These are phyloP conservation scores for Abramis brama DNA, from an alignment of 2,113 vertebrate genomes.

Conservation along the genomic window DNA sequence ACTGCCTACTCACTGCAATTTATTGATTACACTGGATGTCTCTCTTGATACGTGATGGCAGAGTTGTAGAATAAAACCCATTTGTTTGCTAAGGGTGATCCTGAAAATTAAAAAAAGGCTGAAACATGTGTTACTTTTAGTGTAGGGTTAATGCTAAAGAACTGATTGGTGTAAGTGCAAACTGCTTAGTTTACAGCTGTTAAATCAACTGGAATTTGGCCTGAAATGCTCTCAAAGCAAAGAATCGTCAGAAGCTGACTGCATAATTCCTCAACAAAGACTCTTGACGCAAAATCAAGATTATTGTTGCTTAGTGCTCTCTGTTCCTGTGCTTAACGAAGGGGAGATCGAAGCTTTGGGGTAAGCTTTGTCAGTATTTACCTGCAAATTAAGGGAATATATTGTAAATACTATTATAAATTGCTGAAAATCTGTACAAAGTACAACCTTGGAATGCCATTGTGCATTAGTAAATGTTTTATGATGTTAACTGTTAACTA, in stretches of 20 bases:
- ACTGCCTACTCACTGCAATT: constrained; percentile 5
- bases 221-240: background rate
- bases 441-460: background rate
- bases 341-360: too few species aligned
- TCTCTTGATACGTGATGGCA: too few species aligned
- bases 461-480: background rate
- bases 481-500: background rate
- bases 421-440: background rate
- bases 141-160: background rate
- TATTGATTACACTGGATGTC: constrained; percentile 5
- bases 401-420: background rate
- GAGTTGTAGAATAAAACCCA: too few species aligned
- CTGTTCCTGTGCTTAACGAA: background rate
- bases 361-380: too few species aligned
- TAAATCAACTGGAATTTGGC: background rate
- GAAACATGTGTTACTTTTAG: background rate
- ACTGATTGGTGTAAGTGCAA: background rate
- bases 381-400: background rate
- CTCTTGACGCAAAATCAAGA: constrained; percentile 4
- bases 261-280: constrained; percentile 1
- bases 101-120: background rate
- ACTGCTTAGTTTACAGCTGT: background rate
- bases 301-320: background rate
- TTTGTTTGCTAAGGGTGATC: too few species aligned
- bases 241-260: background rate